These are phyloP conservation scores for Chrysomallon squamiferum DNA, from an alignment of 1,140 invertebrate genomes.

Conservation along the genomic window DNA sequence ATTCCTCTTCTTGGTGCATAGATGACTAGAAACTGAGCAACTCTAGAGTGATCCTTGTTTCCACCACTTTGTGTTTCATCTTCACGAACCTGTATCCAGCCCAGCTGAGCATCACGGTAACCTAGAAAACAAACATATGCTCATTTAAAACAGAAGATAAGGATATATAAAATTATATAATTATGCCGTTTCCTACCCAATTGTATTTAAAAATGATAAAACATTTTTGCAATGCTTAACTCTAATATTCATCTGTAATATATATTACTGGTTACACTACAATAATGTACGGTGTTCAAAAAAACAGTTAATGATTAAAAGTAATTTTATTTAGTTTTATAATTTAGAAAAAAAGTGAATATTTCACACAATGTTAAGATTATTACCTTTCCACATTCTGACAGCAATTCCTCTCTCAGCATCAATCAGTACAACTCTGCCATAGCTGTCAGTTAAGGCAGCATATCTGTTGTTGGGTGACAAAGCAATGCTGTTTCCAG, in stretches of 20 bases:
- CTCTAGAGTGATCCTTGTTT: constrained; percentile 54
- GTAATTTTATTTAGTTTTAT: no score
- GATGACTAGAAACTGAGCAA: constrained; percentile 81
- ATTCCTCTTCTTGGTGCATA: constrained; percentile 84
- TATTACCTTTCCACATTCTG: constrained; percentile 89
- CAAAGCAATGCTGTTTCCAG: constrained; percentile 75
- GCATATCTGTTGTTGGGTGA: constrained; percentile 83
- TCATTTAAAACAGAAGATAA: neutral
- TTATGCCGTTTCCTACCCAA: neutral
- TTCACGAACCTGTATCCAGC: constrained; percentile 81
- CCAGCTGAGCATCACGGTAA: constrained; percentile 85
- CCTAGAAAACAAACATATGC: constrained; percentile 55
- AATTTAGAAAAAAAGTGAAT: no score
- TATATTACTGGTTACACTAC: no score
- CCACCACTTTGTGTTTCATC: constrained; percentile 50
- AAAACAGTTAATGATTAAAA: no score
- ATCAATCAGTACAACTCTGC: constrained; percentile 85
- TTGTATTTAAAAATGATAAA: no score
- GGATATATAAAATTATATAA: neutral
- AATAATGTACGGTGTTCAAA: no score
- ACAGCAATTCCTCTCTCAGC: constrained; percentile 79
- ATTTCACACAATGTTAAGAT: no score
- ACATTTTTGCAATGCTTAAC: no score
- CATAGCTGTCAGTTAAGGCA: constrained; percentile 77
- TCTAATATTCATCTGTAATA: no score